These are phyloP conservation scores for Pseudolaguvia tuberculata DNA, from an alignment of 2,113 vertebrate species.

Conservation along the genomic window DNA sequence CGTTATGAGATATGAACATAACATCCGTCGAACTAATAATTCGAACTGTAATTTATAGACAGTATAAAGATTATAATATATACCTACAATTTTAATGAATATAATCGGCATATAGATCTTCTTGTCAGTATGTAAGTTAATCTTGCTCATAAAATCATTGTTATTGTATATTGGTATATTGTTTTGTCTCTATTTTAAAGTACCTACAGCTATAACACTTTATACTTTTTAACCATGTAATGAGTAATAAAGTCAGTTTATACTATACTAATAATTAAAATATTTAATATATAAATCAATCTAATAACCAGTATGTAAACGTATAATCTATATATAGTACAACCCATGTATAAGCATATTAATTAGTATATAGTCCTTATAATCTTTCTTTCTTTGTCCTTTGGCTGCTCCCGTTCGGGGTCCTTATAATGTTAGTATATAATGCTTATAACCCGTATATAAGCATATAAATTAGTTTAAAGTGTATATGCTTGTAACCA, in stretches of 20 bases:
- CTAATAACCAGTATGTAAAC: background rate
- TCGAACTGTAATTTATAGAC: background rate
- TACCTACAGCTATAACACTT: too few species aligned
- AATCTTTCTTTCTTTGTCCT: too few species aligned
- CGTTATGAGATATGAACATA: background rate
- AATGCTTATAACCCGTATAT: too few species aligned
- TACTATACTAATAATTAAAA: background rate
- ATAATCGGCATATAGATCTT: too few species aligned
- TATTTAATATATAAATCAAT: background rate
- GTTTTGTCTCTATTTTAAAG: too few species aligned
- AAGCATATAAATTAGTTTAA: background rate
- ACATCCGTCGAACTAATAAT: background rate
- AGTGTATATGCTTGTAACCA: background rate
- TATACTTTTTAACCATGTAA: background rate
- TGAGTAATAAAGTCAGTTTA: background rate
- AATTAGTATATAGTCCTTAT: background rate
- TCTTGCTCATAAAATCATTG: background rate
- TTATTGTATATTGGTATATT: too few species aligned
- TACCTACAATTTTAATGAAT: too few species aligned
- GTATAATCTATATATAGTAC: background rate
- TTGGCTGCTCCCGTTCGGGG: too few species aligned
- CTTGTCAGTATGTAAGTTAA: too few species aligned
- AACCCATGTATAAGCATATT: too few species aligned
- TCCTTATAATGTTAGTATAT: too few species aligned
- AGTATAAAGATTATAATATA: background rate